Percentiles rank a stretch among this genome's conserved stretches.
These are phyloP conservation scores for Noturus placidus DNA, from an alignment of 2,113 vertebrate genomes.

Conservation along the genomic window DNA sequence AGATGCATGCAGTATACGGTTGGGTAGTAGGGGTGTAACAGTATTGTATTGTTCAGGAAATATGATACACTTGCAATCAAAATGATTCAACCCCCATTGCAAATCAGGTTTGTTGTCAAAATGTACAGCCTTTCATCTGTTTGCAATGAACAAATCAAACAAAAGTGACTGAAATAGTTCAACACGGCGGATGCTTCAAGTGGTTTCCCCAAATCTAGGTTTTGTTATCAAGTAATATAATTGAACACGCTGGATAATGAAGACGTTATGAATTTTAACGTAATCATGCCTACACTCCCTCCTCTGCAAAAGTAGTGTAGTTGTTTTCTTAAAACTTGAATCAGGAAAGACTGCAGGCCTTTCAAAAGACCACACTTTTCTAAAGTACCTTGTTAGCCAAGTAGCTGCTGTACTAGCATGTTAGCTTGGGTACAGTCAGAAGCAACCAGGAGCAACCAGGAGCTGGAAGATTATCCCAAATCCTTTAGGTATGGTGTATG, in stretches of 20 bases:
- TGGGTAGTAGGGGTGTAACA: too few species aligned
- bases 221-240: neutral
- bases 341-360: neutral
- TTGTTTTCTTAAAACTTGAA: neutral
- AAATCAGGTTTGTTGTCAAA: too few species aligned
- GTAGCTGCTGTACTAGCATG: too few species aligned
- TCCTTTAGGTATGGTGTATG: neutral
- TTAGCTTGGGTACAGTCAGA: neutral
- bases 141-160: too few species aligned
- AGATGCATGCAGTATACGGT: neutral
- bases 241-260: neutral
- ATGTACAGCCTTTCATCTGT: too few species aligned
- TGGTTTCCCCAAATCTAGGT: neutral
- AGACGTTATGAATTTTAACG: neutral
- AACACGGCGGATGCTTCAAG: too few species aligned
- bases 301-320: neutral
- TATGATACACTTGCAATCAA: neutral
- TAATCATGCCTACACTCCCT: neutral
- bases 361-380: neutral
- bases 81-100: too few species aligned
- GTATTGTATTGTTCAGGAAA: neutral
- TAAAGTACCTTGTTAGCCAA: neutral
- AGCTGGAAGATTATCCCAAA: neutral
- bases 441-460: neutral
- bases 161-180: too few species aligned